Evolutionary conservation across 2,797 vertebrate genomes (phyloP), one percentile per base, ranked within the genome.

Genomic region (Nyctalus aviator): DNA sequence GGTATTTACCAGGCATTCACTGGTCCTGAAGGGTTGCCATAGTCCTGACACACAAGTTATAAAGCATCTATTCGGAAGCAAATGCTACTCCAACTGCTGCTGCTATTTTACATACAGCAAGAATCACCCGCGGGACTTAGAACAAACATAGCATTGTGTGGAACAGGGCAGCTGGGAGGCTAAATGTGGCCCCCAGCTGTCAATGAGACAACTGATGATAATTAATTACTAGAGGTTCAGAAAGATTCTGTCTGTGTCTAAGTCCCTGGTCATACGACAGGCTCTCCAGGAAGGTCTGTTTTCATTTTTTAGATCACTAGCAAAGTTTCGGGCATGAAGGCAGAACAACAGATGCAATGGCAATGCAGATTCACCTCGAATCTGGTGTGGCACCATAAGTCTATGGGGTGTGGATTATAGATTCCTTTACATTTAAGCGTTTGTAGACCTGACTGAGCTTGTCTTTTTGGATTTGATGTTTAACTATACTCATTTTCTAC

Each of bases 101-200:
- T 84, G 90, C 90, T 91, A 44, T 90, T 95, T 96, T 90, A 87
- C 94, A 97, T 94, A 88, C 81, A 93, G 84, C 94, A 95, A 95
- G 84, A 78, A 76, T 91, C 90, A 94, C 91, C 91, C 96, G 48
- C 78, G 50, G 83, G 90, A 84, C 73, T 94, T 20, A 85, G 90
- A 95, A 97, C 95, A 97, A 88, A 91, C 93, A 93, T 27, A 30
- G 93, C 92, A 93, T 95, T 97, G 96, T 97, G 50, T 46, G 32
- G 77, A 8, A 2, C 75, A 21, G 90, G 86, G 84, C 97, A 97
- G 96, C 95, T 97, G 96, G 69, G 84, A 85, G 78, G 93, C 96
- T 97, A 96, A 96, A 97, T 96, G 96, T 84, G 96, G 95, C 90
- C 95, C 93, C 90, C 97, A 97, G 96, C 96, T 97, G 97, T 97